A percentile compares a stretch with the other conserved stretches of the same genome.
Evolutionary conservation across 35 echinoderm and acorn worm genomes (phyloP).

Genomic region (Strongylocentrotus purpuratus): DNA sequence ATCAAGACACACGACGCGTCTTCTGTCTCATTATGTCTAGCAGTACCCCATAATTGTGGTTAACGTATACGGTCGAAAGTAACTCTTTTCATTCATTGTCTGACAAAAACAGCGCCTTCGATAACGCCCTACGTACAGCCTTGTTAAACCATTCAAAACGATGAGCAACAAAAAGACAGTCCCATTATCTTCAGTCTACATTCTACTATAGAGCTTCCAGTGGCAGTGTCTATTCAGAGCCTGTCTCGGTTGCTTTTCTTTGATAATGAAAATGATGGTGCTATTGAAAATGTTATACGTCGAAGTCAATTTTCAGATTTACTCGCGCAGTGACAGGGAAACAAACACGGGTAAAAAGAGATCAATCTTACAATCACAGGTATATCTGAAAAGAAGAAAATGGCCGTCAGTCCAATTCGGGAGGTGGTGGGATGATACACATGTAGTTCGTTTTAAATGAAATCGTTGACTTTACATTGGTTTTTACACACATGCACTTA

Average conservation of each 20-base stretch:
- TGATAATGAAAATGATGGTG: neutral
- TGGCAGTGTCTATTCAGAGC: neutral
- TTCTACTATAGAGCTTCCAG: neutral
- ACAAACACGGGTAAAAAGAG: neutral
- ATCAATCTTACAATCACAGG: neutral
- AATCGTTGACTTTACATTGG: too few relatives aligned
- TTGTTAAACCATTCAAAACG: too few relatives aligned
- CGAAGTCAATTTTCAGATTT: slow-evolving; percentile 13
- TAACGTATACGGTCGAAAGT: neutral
- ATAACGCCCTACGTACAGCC: neutral
- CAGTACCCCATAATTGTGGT: neutral
- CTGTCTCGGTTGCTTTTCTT: neutral
- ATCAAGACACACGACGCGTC: neutral
- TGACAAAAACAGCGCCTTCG: neutral
- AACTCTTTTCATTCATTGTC: neutral
- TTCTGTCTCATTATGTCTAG: neutral
- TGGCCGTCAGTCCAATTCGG: neutral
- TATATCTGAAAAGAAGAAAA: neutral
- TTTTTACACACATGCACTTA: too few relatives aligned
- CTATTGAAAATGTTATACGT: slow-evolving; percentile 2
- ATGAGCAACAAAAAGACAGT: neutral
- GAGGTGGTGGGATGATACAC: too few relatives aligned
- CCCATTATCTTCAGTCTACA: neutral
- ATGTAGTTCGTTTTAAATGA: too few relatives aligned
- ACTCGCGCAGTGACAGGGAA: neutral